phyloP scores from a whole-genome alignment of 2,797 vertebrate genomes.

The Crax fasciolata region DNA sequence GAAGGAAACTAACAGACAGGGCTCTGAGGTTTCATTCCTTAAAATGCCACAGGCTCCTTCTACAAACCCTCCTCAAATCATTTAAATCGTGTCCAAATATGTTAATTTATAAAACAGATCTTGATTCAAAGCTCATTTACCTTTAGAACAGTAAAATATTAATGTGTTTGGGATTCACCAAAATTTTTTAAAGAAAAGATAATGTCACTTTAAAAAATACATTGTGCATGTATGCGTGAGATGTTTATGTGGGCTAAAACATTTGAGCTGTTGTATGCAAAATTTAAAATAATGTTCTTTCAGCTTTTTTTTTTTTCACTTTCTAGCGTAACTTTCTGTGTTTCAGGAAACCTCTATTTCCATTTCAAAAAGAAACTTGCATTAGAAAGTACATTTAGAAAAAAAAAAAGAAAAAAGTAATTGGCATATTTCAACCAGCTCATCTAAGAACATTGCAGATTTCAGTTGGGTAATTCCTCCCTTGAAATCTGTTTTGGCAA shows the following conservation, averaged over 20 bases:
- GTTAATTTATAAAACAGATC: not conserved
- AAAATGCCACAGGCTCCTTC: not conserved
- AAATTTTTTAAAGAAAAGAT: not conserved
- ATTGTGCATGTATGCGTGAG: not conserved
- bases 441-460: not conserved
- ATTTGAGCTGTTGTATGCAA: not conserved
- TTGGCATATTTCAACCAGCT: not conserved
- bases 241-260: not conserved
- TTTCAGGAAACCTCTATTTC: not conserved
- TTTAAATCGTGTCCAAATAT: not conserved
- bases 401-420: not conserved
- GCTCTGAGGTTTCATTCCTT: not conserved
- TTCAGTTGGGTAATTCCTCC: not conserved
- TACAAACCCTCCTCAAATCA: not conserved
- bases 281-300: not conserved
- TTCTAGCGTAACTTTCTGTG: not conserved
- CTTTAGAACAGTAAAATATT: not conserved
- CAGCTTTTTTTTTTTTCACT: not conserved
- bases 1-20: not conserved
- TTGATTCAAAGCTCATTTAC: not conserved
- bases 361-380: not conserved
- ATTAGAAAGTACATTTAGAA: not conserved
- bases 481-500: not conserved
- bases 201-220: not conserved
- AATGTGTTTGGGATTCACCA: not conserved